phyloP scores from a whole-genome alignment of 2,113 vertebrate genomes.

The Austrofundulus limnaeus region DNA sequence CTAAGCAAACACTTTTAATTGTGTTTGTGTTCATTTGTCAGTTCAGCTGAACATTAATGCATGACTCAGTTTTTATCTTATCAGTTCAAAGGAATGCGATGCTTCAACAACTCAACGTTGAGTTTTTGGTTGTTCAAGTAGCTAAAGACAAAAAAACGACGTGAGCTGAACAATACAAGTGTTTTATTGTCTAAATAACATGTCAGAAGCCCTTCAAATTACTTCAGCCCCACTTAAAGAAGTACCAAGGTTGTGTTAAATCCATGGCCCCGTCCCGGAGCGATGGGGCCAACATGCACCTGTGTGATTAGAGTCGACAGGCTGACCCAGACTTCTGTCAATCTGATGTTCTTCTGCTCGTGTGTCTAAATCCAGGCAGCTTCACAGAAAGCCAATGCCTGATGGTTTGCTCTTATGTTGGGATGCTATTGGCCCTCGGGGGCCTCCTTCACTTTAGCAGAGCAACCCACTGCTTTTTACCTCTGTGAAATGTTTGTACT shows the following conservation, averaged over 20 bases:
- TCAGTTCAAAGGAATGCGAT: too few species aligned
- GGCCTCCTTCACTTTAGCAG: constrained; percentile 32
- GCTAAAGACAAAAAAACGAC: too few species aligned
- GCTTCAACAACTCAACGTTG: too few species aligned
- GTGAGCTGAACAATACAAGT: neutral
- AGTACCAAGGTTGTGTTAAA: constrained; percentile 33
- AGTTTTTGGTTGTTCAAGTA: too few species aligned
- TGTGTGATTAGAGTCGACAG: constrained; percentile 78
- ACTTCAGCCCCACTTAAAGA: neutral
- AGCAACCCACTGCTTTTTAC: constrained; percentile 31
- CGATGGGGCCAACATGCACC: constrained; percentile 46
- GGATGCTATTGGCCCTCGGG: constrained; percentile 43
- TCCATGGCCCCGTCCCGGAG: constrained; percentile 33
- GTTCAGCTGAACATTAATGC: too few species aligned
- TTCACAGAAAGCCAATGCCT: constrained; percentile 52
- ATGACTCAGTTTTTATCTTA: too few species aligned
- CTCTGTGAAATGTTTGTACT: constrained; percentile 29
- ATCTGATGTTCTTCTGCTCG: constrained; percentile 77
- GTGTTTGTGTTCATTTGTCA: neutral
- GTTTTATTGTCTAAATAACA: neutral
- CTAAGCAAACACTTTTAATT: neutral
- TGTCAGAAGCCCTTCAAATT: constrained; percentile 1
- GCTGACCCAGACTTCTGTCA: constrained; percentile 75
- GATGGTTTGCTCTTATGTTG: too few species aligned
- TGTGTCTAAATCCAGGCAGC: constrained; percentile 67